phyloP scores from a whole-genome alignment of 1,140 invertebrate genomes.

The Bombus consobrinus region DNA sequence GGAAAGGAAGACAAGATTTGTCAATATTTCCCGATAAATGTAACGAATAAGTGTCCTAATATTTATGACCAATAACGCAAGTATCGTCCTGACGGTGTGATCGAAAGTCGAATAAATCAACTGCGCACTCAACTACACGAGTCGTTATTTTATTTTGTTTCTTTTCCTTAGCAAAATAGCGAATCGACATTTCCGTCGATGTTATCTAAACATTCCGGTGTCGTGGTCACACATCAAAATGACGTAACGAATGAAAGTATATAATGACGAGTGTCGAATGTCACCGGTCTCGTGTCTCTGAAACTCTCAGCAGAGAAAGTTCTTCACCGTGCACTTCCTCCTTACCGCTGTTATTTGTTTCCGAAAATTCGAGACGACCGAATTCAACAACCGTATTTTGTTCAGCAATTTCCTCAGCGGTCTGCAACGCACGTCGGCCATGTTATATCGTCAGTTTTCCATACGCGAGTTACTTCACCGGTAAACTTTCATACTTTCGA shows the following conservation, averaged over 20 bases:
- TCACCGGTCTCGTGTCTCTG: conserved; percentile 3
- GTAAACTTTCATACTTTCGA: background rate
- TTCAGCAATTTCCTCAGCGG: background rate
- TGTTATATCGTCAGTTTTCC: background rate
- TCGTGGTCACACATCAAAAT: conserved; percentile 18
- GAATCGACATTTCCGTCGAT: background rate
- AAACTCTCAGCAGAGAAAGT: conserved; percentile 34
- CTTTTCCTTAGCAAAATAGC: background rate
- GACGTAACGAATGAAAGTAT: conserved; percentile 65
- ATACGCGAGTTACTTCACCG: background rate
- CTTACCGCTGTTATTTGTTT: conserved; percentile 44
- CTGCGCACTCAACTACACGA: too few species aligned
- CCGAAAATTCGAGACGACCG: conserved; percentile 33
- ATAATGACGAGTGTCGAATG: conserved; percentile 37
- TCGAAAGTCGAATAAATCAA: background rate
- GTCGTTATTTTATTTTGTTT: too few species aligned
- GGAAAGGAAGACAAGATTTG: too few species aligned
- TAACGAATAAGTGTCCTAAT: background rate
- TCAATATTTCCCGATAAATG: too few species aligned
- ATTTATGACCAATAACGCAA: background rate
- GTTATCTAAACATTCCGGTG: background rate
- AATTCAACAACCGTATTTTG: background rate
- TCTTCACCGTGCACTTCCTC: background rate
- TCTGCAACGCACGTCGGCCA: background rate
- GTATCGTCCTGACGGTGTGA: background rate